Conservation (phyloP, 1,140 invertebrate genomes). For the Hormaphis cornu region DNA sequence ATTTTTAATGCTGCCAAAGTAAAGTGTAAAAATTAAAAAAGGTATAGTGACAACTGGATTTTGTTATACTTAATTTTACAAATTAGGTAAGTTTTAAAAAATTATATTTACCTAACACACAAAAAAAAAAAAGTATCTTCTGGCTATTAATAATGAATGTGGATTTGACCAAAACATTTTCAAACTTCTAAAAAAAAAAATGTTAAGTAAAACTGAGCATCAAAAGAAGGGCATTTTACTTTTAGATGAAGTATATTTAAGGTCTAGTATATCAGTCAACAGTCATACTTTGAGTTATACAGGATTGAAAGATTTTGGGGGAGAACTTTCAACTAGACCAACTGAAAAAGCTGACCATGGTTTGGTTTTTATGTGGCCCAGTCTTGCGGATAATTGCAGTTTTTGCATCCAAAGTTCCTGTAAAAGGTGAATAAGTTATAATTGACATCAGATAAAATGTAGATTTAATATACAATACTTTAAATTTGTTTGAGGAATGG, state of each 20-base stretch:
- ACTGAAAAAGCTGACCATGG: background rate
- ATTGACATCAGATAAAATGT: background rate
- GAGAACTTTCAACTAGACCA: background rate
- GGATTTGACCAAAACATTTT: background rate
- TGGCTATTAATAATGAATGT: background rate
- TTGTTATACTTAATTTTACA: background rate
- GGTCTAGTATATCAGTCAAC: background rate
- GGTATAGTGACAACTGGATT: background rate
- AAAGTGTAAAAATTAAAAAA: background rate
- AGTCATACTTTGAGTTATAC: background rate
- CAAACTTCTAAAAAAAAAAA: background rate
- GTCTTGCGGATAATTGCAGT: background rate
- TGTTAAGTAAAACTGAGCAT: background rate
- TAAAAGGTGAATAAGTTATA: background rate
- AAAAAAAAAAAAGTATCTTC: background rate
- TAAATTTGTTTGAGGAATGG: conserved; percentile 20
- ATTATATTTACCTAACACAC: conserved; percentile 48
- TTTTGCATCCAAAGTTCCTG: background rate
- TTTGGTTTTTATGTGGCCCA: background rate
- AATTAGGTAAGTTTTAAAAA: background rate
- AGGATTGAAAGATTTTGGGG: background rate
- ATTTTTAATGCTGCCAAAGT: background rate
- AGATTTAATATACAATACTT: background rate
- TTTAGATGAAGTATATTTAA: background rate
- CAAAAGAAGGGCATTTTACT: background rate